A percentile compares a stretch with the other conserved stretches of the same genome.
Evolutionary conservation across 1,140 invertebrate genomes (phyloP).

Genomic region (Chironomus tepperi): DNA sequence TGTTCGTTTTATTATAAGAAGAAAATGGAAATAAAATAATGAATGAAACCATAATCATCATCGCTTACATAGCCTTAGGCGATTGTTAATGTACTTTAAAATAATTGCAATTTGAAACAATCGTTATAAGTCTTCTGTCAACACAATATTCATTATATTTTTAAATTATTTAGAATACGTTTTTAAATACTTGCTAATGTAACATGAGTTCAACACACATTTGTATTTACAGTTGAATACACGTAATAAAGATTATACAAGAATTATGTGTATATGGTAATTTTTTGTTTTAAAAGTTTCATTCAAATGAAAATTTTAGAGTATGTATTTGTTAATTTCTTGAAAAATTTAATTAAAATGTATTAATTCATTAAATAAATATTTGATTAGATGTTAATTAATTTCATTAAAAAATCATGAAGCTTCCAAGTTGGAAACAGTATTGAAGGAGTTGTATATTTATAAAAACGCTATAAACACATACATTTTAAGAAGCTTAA

Average conservation of each 20-base stretch:
- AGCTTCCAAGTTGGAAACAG: neutral
- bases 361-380: slow-evolving; percentile 10
- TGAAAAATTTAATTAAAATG: slow-evolving; percentile 10
- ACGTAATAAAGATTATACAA: too few species aligned
- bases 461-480: too few species aligned
- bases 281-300: too few species aligned
- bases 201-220: too few species aligned
- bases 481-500: too few species aligned
- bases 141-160: neutral
- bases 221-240: too few species aligned
- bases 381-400: slow-evolving; percentile 18
- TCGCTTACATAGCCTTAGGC: slow-evolving; percentile 11
- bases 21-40: neutral
- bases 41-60: slow-evolving; percentile 15
- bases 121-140: slow-evolving; percentile 8
- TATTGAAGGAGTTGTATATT: too few species aligned
- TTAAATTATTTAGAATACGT: too few species aligned
- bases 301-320: too few species aligned
- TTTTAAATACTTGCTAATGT: too few species aligned
- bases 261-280: too few species aligned
- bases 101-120: slow-evolving; percentile 2
- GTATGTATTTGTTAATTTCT: neutral
- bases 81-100: neutral
- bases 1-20: neutral
- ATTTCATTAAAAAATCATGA: slow-evolving; percentile 20